phyloP scores from a whole-genome alignment of 2,797 vertebrate genomes.

The Alca torda region DNA sequence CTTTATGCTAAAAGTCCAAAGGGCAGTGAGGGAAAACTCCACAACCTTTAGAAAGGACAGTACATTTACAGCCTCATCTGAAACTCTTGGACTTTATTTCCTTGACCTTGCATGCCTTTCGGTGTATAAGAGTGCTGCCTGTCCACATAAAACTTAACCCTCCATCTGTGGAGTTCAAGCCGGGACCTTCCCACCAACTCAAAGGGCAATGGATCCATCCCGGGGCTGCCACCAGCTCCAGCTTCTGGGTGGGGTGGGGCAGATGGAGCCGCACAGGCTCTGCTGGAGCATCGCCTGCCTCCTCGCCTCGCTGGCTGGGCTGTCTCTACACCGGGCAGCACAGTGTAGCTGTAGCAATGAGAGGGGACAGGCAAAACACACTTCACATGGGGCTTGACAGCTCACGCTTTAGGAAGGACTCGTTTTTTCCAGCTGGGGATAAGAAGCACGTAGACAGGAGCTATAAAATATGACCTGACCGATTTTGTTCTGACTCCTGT shows the following conservation, averaged over 20 bases:
- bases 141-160: not conserved
- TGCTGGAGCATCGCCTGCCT: not conserved
- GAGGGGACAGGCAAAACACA: not conserved
- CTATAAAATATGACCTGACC: not conserved
- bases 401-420: constrained; percentile 11
- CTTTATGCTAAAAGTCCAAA: not conserved
- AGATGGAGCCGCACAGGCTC: rapidly evolving
- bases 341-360: not conserved
- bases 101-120: not conserved
- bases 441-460: not conserved
- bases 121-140: not conserved
- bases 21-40: not conserved
- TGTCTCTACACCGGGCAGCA: not conserved
- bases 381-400: not conserved
- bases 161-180: not conserved
- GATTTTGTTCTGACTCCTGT: not conserved
- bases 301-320: not conserved
- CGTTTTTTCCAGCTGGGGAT: not conserved
- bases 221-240: not conserved
- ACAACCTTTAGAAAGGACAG: not conserved
- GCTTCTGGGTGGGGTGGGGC: not conserved
- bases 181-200: not conserved
- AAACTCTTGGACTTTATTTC: not conserved
- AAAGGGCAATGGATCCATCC: not conserved
- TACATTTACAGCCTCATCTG: not conserved